These are phyloP conservation scores for Ivindomyrus marchei DNA, from an alignment of 2,113 vertebrate genomes.

Conservation along the genomic window DNA sequence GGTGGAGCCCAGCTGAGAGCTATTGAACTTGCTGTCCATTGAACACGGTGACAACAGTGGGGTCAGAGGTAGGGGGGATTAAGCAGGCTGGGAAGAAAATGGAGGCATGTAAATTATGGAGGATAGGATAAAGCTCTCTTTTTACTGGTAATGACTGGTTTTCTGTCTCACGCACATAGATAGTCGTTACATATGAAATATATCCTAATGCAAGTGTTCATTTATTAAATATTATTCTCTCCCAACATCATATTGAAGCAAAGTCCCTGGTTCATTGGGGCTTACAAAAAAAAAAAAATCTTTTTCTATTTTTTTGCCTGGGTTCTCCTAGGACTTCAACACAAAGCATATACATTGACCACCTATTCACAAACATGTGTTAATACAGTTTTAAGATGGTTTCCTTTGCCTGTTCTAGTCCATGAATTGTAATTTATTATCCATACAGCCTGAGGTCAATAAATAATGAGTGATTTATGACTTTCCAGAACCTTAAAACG, in stretches of 20 bases:
- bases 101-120: not conserved
- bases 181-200: not conserved
- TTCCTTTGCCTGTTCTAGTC: not conserved
- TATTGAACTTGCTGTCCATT: constrained; percentile 21
- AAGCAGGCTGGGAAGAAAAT: not conserved
- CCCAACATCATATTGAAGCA: not conserved
- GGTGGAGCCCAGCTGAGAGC: constrained; percentile 17
- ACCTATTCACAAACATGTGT: not conserved
- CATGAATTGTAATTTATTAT: not conserved
- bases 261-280: not conserved
- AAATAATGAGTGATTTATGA: not conserved
- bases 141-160: constrained; percentile 15
- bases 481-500: not conserved
- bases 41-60: constrained; percentile 14
- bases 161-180: not conserved
- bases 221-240: not conserved
- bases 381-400: not conserved
- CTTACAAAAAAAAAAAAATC: not conserved
- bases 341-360: not conserved
- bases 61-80: constrained; percentile 14
- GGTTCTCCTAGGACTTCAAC: not conserved
- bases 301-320: not conserved
- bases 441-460: not conserved
- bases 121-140: not conserved
- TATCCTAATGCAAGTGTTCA: not conserved